Conservation (phyloP, 2,888 invertebrate species). For the Acronicta psi region DNA sequence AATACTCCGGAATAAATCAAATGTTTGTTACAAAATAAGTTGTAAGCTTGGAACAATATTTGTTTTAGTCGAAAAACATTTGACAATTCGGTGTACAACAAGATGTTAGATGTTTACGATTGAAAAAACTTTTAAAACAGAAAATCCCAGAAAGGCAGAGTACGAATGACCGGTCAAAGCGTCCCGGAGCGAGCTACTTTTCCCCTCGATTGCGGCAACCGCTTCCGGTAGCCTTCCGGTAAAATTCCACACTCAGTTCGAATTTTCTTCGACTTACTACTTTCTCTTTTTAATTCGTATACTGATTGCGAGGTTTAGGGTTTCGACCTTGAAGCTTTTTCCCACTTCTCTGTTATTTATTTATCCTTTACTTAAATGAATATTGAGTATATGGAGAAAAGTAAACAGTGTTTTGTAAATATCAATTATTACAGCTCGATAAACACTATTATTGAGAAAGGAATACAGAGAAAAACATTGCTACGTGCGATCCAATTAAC, state of each 20-base stretch:
- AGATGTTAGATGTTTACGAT: constrained; percentile 54
- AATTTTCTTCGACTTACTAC: constrained; percentile 63
- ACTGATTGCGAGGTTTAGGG: constrained; percentile 57
- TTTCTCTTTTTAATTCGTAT: constrained; percentile 63
- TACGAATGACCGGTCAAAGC: constrained; percentile 79
- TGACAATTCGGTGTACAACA: constrained; percentile 43
- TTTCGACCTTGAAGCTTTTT: constrained; percentile 43
- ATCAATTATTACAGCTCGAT: neutral
- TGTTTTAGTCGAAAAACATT: constrained; percentile 28
- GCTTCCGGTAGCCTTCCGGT: constrained; percentile 73
- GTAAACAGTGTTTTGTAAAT: constrained; percentile 1
- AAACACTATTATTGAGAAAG: neutral
- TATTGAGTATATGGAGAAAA: neutral
- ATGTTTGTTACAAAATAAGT: constrained; percentile 11
- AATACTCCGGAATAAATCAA: constrained; percentile 14
- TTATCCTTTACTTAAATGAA: constrained; percentile 5
- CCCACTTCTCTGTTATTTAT: constrained; percentile 27
- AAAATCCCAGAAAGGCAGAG: constrained; percentile 59
- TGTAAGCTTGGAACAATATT: constrained; percentile 11
- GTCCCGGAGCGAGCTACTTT: constrained; percentile 73
- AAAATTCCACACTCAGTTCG: constrained; percentile 69
- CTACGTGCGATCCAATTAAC: too few species aligned
- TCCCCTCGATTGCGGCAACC: constrained; percentile 77
- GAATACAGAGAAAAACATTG: too few species aligned
- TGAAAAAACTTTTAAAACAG: constrained; percentile 57